Base-by-base conservation (phyloP, 2,888 invertebrate genomes). In the Cepaea hortensis region DNA sequence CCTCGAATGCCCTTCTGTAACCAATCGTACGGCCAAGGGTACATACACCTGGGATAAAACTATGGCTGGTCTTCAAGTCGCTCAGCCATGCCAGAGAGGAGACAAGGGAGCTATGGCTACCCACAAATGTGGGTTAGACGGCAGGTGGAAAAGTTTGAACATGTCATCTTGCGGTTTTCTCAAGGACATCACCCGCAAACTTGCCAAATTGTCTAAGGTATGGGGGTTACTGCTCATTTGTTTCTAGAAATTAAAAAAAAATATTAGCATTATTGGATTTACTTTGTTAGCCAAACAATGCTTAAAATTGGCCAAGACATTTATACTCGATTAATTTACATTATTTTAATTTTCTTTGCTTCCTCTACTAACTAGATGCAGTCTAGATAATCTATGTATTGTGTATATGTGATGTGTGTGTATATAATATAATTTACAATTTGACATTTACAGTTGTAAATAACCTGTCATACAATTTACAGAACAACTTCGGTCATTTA, bases 21-120 rank as follows among this genome's bases (percentile, higher is more conserved):
- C 90, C 92, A 95, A 95, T 50, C 96, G 96, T 9, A 95, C 95
- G 86, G 97, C 96, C 88, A 97, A 97, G 95, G 98, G 98, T 0
- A 94, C 96, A 79, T 98, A 97, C 93, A 96, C 96, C 0, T 98
- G 98, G 98, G 97, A 98, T 0, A 96, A 96, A 92, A 96, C 97
- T 0, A 95, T 92, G 85, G 91, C 91, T 9, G 93, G 93, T 9
- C 90, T 93, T 35, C 88, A 88, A n/a, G 91, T 91, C 61, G 88
- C 91, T 55, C 90, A 90, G 84, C 90, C 91, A 0, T 93, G 93
- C 89, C 90, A 90, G 84, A 87, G 88, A 79, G 88, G 80, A 79
- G 89, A 82, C 89, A 95, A 72, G 15, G 84, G 87, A 11, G 88
- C 87, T 23, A 85, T 80, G 70, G 91, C 91, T 3, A 91, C 96